Percentiles rank a stretch among this genome's conserved stretches.
These are phyloP conservation scores for Drosophila borborema DNA, from an alignment of 2,888 invertebrate genomes.

Conservation along the genomic window DNA sequence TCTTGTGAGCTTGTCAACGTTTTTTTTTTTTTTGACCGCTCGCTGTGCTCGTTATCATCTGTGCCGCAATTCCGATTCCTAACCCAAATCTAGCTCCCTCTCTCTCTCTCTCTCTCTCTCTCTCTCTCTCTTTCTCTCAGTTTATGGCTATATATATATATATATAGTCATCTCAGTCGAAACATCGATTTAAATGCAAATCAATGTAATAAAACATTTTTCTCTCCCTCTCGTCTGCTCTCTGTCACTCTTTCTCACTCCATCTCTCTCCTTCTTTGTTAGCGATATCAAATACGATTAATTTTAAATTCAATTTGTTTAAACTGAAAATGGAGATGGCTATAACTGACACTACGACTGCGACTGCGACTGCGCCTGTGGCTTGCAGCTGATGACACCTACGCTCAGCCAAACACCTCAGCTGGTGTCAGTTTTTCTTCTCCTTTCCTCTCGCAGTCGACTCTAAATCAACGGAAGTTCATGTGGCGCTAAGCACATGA, in stretches of 20 bases:
- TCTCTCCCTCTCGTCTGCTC: conserved; percentile 17
- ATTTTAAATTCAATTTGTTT: conserved; percentile 70
- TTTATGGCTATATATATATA: not conserved
- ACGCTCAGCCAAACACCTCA: conserved; percentile 57
- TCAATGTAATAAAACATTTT: conserved; percentile 82
- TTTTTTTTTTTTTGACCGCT: conserved; percentile 60
- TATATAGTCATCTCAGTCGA: conserved; percentile 47
- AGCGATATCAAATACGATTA: conserved; percentile 60
- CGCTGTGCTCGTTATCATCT: conserved; percentile 72
- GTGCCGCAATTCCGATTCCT: conserved; percentile 31
- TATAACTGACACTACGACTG: not conserved
- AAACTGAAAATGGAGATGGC: conserved; percentile 23
- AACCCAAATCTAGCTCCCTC: not conserved
- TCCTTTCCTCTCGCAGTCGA: conserved; percentile 14
- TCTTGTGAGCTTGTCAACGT: conserved; percentile 64
- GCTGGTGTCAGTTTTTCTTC: conserved; percentile 5
- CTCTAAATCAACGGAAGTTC: conserved; percentile 73
- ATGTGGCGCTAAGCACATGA: conserved; percentile 74
- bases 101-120: conserved; percentile 1
- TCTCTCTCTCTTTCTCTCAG: not conserved
- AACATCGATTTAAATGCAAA: conserved; percentile 83
- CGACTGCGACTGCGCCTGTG: not conserved
- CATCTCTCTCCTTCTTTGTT: conserved; percentile 35
- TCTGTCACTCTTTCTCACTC: conserved; percentile 8
- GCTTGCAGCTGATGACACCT: conserved; percentile 61